Percentiles rank a stretch among this genome's conserved stretches.
These are phyloP conservation scores for Graphium colonna DNA, from an alignment of 2,888 invertebrate genomes.

Conservation along the genomic window DNA sequence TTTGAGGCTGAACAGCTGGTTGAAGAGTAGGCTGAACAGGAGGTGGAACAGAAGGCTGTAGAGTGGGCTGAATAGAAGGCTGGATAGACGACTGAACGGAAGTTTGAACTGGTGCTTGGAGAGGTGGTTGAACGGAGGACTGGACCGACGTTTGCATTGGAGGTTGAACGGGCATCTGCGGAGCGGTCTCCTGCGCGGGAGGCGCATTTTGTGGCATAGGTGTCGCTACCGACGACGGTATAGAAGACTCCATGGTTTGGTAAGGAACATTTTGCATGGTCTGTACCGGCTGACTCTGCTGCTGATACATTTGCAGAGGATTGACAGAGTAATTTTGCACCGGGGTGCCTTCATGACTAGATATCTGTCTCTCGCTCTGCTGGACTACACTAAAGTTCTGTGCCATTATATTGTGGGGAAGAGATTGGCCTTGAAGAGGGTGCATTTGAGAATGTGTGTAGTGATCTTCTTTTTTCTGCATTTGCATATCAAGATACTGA, in stretches of 20 bases:
- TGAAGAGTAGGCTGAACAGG: slow-evolving; percentile 23
- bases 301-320: slow-evolving; percentile 71
- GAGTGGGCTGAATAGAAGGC: slow-evolving; percentile 30
- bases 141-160: slow-evolving; percentile 32
- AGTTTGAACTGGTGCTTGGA: slow-evolving; percentile 27
- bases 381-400: slow-evolving; percentile 61
- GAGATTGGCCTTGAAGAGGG: slow-evolving; percentile 65
- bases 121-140: slow-evolving; percentile 29
- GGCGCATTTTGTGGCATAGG: slow-evolving; percentile 37
- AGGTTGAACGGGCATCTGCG: slow-evolving; percentile 26
- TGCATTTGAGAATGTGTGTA: slow-evolving; percentile 52
- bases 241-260: slow-evolving; percentile 38
- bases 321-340: slow-evolving; percentile 71
- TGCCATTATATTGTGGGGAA: slow-evolving; percentile 64
- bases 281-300: slow-evolving; percentile 48
- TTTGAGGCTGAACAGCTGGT: slow-evolving; percentile 26
- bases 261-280: slow-evolving; percentile 41
- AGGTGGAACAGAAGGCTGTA: slow-evolving; percentile 7
- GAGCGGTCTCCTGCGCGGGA: slow-evolving; percentile 16
- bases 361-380: slow-evolving; percentile 71
- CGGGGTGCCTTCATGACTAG: slow-evolving; percentile 76
- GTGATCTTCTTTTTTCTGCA: slow-evolving; percentile 60
- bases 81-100: slow-evolving; percentile 28
- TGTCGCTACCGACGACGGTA: slow-evolving; percentile 33
- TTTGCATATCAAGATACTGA: slow-evolving; percentile 49